Percentiles rank a stretch among this genome's conserved stretches.
Conservation (phyloP, 2,888 invertebrate genomes). For the Synergus itoensis region DNA sequence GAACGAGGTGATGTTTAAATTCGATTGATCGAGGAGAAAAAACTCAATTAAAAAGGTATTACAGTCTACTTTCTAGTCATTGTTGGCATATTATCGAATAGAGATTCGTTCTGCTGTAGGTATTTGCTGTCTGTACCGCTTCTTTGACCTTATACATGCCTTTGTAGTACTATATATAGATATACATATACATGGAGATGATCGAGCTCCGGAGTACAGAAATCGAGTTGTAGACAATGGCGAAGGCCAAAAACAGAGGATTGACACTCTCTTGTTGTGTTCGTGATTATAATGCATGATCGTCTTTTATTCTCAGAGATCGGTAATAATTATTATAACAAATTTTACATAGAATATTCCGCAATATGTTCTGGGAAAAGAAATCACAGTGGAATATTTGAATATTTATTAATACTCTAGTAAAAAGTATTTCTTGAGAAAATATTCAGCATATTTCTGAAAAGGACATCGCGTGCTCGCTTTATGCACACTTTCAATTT, state of each 20-base stretch:
- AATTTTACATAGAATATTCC: no score
- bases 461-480: not conserved
- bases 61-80: conserved; percentile 7
- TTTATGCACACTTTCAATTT: conserved; percentile 6
- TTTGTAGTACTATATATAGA: not conserved
- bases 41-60: not conserved
- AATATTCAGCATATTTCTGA: not conserved
- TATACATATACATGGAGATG: no score
- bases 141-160: conserved; percentile 5
- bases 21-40: not conserved
- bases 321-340: no score
- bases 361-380: no score
- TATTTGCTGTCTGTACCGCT: conserved; percentile 7
- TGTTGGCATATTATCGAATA: conserved; percentile 7
- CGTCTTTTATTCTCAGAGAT: no score
- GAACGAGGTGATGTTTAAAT: not conserved
- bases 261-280: no score
- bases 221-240: no score
- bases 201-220: no score
- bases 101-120: not conserved
- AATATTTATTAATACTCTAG: no score
- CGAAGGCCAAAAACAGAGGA: no score
- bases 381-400: no score
- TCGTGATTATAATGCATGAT: no score
- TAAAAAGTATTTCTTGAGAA: not conserved